Evolutionary conservation across 2,888 invertebrate species (phyloP), one percentile per base, ranked within the genome.

Genomic region (Trisateles emortualis): DNA sequence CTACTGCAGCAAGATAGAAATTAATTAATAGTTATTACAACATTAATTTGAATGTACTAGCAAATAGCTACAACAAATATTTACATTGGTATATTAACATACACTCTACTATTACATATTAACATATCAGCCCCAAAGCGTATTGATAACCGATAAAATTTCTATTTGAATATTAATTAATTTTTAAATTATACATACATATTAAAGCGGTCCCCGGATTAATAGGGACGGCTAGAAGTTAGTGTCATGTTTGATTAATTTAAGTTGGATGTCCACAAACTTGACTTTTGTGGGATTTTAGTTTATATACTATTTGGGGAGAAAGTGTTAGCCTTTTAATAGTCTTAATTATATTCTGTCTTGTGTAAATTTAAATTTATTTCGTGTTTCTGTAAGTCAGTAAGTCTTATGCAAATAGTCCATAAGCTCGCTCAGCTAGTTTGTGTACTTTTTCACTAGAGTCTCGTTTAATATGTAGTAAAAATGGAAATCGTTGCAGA

Each of bases 91-190:
- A 40, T 42, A n/a, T n/a, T n/a, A n/a, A n/a, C 11, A 11, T 17
- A 8, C 3, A 24, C 29, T 40, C 32, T 36, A 24, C 10, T 32
- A 38, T 43, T 24, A 51, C 39, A 6, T 38, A 57, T 63, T 48
- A 51, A 22, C 59, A 70, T 68, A 67, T 47, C 51, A 49, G 19
- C 43, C 42, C 10, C 52, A 39, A 45, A 59, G 43, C 41, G 61
- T 64, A 69, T 72, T 56, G 73, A 65, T 63, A 65, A 68, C 59
- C 59, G 59, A 70, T 65, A 62, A 62, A 63, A 73, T 58, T 61
- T 68, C 29, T 61, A 61, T 70, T 72, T 70, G 71, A 72, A 72
- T 73, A 68, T 72, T 72, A 72, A 73, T 72, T 70, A 61, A 65
- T 64, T 72, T 70, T 55, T 65, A 54, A 59, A 68, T 58, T 65